Evolutionary conservation across 2,888 invertebrate genomes (phyloP).

Genomic region (Rotaria socialis): DNA sequence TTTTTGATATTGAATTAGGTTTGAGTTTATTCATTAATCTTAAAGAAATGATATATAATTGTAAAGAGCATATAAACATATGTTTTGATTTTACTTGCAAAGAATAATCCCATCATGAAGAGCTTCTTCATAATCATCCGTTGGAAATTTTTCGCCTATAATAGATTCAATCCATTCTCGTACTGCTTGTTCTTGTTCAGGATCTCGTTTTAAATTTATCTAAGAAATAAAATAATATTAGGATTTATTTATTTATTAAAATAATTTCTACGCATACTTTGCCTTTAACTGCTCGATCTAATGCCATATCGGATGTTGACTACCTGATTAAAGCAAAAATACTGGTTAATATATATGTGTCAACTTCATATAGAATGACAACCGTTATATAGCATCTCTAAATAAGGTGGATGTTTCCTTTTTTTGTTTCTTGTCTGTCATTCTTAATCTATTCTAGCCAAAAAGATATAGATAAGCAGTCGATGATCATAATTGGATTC

Average conservation of each 20-base stretch:
- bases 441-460: not conserved
- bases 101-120: conserved; percentile 82
- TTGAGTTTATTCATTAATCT: conserved; percentile 82
- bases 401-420: not conserved
- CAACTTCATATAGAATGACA: no score
- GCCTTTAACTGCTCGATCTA: conserved; percentile 8
- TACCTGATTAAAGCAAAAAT: no score
- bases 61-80: no score
- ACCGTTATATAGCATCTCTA: no score
- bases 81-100: conserved; percentile 67
- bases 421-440: not conserved
- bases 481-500: not conserved
- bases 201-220: conserved; percentile 51
- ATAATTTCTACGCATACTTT: not conserved
- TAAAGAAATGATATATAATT: conserved; percentile 41
- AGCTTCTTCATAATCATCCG: conserved; percentile 78
- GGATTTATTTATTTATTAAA: not conserved
- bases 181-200: conserved; percentile 67
- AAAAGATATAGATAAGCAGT: not conserved
- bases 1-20: conserved; percentile 89
- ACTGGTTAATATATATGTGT: no score
- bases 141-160: conserved; percentile 77
- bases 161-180: conserved; percentile 81
- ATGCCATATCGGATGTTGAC: not conserved
- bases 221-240: not conserved